phyloP scores from a whole-genome alignment of 2,797 vertebrate genomes.

The Manis javanica region DNA sequence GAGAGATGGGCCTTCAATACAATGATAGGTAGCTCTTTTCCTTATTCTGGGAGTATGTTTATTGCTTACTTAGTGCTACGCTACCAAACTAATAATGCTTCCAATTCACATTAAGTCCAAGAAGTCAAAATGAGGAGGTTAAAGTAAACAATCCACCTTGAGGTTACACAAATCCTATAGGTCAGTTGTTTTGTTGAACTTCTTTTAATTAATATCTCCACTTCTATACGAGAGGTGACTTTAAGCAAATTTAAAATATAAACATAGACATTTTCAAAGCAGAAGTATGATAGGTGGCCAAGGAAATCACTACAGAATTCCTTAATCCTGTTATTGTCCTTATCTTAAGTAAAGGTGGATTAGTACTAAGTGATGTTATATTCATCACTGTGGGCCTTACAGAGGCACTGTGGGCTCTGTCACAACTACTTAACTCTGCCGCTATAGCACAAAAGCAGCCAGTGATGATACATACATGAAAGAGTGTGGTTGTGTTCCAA shows the following conservation, averaged over 20 bases:
- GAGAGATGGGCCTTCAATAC: slow-evolving; percentile 68
- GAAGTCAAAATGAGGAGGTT: slow-evolving; percentile 69
- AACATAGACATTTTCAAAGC: slow-evolving; percentile 29
- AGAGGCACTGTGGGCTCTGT: background rate
- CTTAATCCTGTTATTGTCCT: background rate
- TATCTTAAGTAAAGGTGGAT: slow-evolving; percentile 38
- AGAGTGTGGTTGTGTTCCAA: background rate
- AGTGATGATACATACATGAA: slow-evolving; percentile 10
- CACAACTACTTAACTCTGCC: background rate
- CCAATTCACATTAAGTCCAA: slow-evolving; percentile 70
- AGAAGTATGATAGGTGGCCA: background rate
- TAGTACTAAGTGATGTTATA: background rate
- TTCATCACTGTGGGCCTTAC: background rate
- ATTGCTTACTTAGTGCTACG: slow-evolving; percentile 72
- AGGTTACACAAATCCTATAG: slow-evolving; percentile 51
- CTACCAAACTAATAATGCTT: slow-evolving; percentile 70
- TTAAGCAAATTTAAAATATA: slow-evolving; percentile 43
- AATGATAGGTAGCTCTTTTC: slow-evolving; percentile 65
- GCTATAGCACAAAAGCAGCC: background rate
- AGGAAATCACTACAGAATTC: background rate
- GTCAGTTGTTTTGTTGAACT: slow-evolving; percentile 36
- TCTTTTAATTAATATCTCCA: slow-evolving; percentile 44
- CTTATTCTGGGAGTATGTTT: slow-evolving; percentile 70
- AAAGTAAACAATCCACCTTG: slow-evolving; percentile 52
- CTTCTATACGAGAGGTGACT: slow-evolving; percentile 31